phyloP scores from a whole-genome alignment of 2,797 vertebrate genomes.

The Xiphophorus birchmanni region DNA sequence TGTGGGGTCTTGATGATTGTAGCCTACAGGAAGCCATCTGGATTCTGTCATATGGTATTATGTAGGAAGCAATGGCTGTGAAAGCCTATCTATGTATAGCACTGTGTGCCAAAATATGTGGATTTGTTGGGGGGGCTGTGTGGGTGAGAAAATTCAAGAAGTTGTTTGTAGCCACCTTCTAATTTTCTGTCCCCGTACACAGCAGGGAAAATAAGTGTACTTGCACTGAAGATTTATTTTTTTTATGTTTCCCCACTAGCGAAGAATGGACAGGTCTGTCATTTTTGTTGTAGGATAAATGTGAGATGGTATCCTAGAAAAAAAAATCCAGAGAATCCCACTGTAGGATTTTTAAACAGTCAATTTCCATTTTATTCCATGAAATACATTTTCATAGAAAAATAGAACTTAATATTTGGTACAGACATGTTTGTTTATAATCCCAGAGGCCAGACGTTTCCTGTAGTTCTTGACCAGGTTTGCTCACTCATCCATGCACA shows the following conservation, averaged over 20 bases:
- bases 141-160: neutral
- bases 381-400: neutral
- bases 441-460: neutral
- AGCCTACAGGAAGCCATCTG: slow-evolving; percentile 75
- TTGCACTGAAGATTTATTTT: neutral
- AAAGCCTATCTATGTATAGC: slow-evolving; percentile 42
- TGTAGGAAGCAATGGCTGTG: slow-evolving; percentile 40
- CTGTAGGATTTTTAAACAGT: no score
- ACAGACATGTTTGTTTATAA: neutral
- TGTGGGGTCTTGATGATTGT: slow-evolving; percentile 53
- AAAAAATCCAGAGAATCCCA: no score
- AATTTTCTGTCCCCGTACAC: neutral
- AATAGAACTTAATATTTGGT: neutral
- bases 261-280: no score
- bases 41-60: slow-evolving; percentile 72
- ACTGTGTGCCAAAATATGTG: slow-evolving; percentile 26
- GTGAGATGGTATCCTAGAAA: no score
- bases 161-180: neutral
- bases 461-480: neutral
- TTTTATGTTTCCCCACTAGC: no score
- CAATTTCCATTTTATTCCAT: neutral
- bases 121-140: neutral
- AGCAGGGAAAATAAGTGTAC: neutral
- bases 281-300: no score
- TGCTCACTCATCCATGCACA: neutral